Evolutionary conservation across 2,888 invertebrate species (phyloP), one percentile per base, ranked within the genome.

Genomic region (Nemoura dubitans): DNA sequence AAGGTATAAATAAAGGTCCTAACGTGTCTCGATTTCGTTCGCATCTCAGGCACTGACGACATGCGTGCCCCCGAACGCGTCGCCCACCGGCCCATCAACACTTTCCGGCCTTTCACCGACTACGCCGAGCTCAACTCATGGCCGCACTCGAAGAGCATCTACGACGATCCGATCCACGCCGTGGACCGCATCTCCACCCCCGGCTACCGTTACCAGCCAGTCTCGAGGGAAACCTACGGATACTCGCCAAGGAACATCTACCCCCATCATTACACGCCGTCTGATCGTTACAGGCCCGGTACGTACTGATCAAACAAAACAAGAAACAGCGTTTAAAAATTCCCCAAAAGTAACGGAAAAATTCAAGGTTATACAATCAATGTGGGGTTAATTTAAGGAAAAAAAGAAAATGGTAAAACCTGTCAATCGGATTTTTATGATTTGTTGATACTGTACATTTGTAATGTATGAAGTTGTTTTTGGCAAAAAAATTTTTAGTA

Each of bases 41-140:
- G n/a, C n/a, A n/a, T n/a, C n/a, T n/a, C n/a, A 97, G 97, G 97
- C 93, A 97, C 97, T 91, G 97, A 97, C 93, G 97, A 97, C 93
- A 96, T 97, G 93, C 95, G 96, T 92, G 97, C 97, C 90, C 96
- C 96, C 91, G 97, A 97, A 90, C 92, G 88, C 78, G 85, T 92
- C 90, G 92, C 93, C 90, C 92, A 93, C 90, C 93, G 95, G 91
- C 96, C 96, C 91, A 94, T 94, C 92, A 93, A 95, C 87, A 91
- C 92, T 90, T 92, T 92, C 91, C 94, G 94, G 43, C 92, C 94
- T 91, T 90, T 93, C 91, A 95, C 95, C 93, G 95, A 96, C 90
- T 95, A 94, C 92, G 96, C 96, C 89, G 95, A 96, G 91, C 93
- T 96, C 90, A 92, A 92, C 90, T 92, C 94, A 91, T 97, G 95